phyloP scores from a whole-genome alignment of 2,888 invertebrate genomes.

The Yponomeuta sedellus region DNA sequence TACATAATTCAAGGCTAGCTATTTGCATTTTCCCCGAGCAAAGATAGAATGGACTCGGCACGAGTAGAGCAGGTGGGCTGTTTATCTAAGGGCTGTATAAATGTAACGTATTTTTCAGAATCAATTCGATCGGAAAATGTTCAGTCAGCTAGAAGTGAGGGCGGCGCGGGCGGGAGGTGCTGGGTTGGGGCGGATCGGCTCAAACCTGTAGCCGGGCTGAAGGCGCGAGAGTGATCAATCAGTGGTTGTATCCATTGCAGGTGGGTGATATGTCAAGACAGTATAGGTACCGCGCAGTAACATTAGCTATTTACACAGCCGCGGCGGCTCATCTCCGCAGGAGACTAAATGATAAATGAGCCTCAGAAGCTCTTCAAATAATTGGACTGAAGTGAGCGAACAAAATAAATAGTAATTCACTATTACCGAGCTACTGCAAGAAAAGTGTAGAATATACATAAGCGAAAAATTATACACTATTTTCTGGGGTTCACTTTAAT shows the following conservation, averaged over 20 bases:
- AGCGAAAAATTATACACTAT: too few relatives aligned
- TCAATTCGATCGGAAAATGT: not conserved
- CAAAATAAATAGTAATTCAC: slow-evolving; percentile 10
- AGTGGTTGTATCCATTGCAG: slow-evolving; percentile 12
- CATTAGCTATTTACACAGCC: slow-evolving; percentile 20
- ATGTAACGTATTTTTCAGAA: not conserved
- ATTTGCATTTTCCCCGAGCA: not conserved
- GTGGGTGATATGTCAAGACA: slow-evolving; percentile 13
- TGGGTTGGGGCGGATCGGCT: not conserved
- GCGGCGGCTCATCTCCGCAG: slow-evolving; percentile 19
- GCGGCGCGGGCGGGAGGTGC: not conserved
- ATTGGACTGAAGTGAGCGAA: slow-evolving; percentile 14
- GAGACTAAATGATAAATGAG: slow-evolving; percentile 23
- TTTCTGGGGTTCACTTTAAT: not conserved
- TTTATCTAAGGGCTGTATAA: slow-evolving; percentile 3
- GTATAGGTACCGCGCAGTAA: slow-evolving; percentile 17
- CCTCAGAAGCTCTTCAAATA: slow-evolving; percentile 20
- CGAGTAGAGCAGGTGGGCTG: not conserved
- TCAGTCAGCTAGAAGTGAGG: not conserved
- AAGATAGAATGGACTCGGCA: not conserved
- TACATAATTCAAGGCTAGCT: slow-evolving; percentile 1
- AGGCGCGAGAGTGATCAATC: slow-evolving; percentile 15
- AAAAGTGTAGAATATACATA: not conserved
- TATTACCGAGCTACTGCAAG: not conserved
- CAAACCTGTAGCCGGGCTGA: not conserved